A percentile compares a stretch with the other conserved stretches of the same genome.
Conservation (phyloP, 1,140 invertebrate genomes). For the Caenorhabditis inopinata region DNA sequence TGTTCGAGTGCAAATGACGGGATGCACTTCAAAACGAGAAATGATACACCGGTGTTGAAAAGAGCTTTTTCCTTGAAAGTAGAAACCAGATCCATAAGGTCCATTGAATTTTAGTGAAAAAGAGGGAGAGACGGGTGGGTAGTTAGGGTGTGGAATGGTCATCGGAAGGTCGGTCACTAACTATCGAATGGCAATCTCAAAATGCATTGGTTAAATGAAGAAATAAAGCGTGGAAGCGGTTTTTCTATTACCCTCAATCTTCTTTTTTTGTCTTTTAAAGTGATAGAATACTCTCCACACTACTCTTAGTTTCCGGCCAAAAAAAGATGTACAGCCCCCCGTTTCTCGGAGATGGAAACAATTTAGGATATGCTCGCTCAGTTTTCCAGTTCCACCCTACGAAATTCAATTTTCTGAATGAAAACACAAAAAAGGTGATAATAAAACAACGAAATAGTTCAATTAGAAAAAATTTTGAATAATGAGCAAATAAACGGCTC, state of each 20-base stretch:
- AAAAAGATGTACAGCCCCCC: slow-evolving; percentile 18
- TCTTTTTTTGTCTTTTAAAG: slow-evolving; percentile 11
- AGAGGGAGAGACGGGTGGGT: not conserved
- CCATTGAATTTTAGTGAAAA: not conserved
- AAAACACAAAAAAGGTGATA: not conserved
- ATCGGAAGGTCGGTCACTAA: slow-evolving; percentile 25
- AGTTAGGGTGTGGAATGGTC: not conserved
- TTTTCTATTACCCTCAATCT: not conserved
- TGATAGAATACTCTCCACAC: slow-evolving; percentile 1
- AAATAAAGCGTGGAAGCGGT: slow-evolving; percentile 15
- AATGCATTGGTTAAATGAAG: slow-evolving; percentile 23
- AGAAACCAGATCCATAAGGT: not conserved
- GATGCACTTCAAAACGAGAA: slow-evolving; percentile 18
- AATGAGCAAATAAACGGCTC: no score
- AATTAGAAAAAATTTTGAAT: not conserved
- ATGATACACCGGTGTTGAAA: not conserved
- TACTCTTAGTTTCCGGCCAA: slow-evolving; percentile 6
- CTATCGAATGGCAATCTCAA: slow-evolving; percentile 7
- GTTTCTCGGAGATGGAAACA: not conserved
- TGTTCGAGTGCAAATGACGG: slow-evolving; percentile 30
- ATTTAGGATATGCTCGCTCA: slow-evolving; percentile 13
- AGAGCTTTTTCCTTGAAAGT: not conserved
- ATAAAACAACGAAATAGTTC: not conserved
- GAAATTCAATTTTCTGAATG: not conserved
- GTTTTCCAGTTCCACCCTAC: slow-evolving; percentile 8